Evolutionary conservation across 2,888 invertebrate genomes (phyloP), one percentile per base, ranked within the genome.

Genomic region (Liopterus haemorrhoidalis): DNA sequence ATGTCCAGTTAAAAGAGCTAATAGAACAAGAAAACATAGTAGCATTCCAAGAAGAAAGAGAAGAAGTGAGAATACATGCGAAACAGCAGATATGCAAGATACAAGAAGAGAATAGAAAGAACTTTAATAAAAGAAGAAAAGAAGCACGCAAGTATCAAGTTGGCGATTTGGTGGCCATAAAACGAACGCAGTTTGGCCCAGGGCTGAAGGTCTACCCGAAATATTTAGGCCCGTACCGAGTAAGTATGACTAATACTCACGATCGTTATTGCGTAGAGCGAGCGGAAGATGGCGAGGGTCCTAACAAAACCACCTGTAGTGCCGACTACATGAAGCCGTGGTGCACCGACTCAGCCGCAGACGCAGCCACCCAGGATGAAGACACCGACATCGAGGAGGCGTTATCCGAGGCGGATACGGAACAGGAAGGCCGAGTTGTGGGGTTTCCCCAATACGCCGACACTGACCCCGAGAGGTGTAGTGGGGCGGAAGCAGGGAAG

Each of bases 181-280:
- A 64, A 46, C 44, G 62, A 14, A 64, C 63, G 1, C 62, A 66
- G 41, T 61, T 60, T 47, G 62, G 60, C 3, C 49, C 56, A 9
- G 63, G 62, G 1, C 35, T 62, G 4, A 67, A 67, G 46, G 33
- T 66, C 3, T 46, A 52, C 15, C 35, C 52, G 2, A 64, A 63
- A 46, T 65, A 53, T 42, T 41, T 66, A 11, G 66, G 64, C 2
- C 62, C 64, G 9, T 64, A 65, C 44, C 40, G 48, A 12, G 48
- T 63, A 15, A 47, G 45, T 28, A 54, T 52, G 36, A 50, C 50
- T 1, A 55, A 59, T 30, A n/a, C 52, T 3, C 59, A 62, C 28
- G 58, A 67, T 33, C 32, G 59, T 9, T 66, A 66, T n/a, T n/a
- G n/a, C n/a, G n/a, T n/a, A n/a, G n/a, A n/a, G n/a, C n/a, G n/a